phyloP scores from a whole-genome alignment of 2,888 invertebrate genomes.

The Ditula angustiorana region DNA sequence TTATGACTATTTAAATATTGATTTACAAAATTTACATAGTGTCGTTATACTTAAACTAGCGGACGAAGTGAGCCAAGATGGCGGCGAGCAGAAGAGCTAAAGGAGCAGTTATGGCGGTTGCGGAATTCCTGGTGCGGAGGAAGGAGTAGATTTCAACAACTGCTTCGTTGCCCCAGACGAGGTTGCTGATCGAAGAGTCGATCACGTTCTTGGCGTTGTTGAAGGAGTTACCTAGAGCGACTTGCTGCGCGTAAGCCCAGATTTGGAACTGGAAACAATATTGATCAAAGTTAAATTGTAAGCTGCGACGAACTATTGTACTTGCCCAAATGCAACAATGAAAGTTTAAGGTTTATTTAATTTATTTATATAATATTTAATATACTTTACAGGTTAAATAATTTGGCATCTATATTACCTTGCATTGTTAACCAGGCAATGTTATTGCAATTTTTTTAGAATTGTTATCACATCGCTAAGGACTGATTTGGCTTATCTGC shows the following conservation, averaged over 20 bases:
- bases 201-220: slow-evolving; percentile 54
- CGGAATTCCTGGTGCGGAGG: slow-evolving; percentile 54
- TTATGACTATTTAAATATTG: slow-evolving; percentile 16
- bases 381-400: no score
- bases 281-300: not conserved
- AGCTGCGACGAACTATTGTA: no score
- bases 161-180: slow-evolving; percentile 66
- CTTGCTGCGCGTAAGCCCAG: slow-evolving; percentile 67
- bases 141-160: slow-evolving; percentile 57
- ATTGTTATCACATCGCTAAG: no score
- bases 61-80: slow-evolving; percentile 55
- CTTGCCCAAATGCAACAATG: no score
- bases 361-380: no score
- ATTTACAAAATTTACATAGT: slow-evolving; percentile 10
- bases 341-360: no score
- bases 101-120: slow-evolving; percentile 57
- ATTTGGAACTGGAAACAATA: slow-evolving; percentile 65
- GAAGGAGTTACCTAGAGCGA: slow-evolving; percentile 58
- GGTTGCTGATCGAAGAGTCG: slow-evolving; percentile 58
- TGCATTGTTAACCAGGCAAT: no score
- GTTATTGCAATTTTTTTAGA: no score
- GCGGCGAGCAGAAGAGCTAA: slow-evolving; percentile 59
- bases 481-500: no score
- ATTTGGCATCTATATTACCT: no score
- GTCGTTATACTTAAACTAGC: slow-evolving; percentile 47